These are phyloP conservation scores for Tryphoninae sp. DNA, from an alignment of 2,888 invertebrate species.

Conservation along the genomic window DNA sequence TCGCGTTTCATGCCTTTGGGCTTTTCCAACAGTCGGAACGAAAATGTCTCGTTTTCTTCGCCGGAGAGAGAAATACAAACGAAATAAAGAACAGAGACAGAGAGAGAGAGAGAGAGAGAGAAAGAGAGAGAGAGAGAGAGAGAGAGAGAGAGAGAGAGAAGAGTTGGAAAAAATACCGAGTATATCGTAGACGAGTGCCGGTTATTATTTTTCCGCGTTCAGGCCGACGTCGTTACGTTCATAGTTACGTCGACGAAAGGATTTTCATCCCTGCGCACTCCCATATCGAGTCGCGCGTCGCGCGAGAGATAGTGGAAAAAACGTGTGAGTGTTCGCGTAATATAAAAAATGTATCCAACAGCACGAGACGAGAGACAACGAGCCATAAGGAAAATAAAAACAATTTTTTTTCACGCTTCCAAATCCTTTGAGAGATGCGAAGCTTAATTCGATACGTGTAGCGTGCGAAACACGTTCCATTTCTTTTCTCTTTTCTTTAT, in stretches of 20 bases:
- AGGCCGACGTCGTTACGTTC: slow-evolving; percentile 22
- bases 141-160: slow-evolving; percentile 11
- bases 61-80: slow-evolving; percentile 24
- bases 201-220: slow-evolving; percentile 59
- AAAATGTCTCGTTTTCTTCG: slow-evolving; percentile 31
- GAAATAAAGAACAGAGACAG: not conserved
- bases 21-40: not conserved
- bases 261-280: slow-evolving; percentile 30
- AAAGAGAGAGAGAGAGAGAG: slow-evolving; percentile 8
- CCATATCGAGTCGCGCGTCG: not conserved
- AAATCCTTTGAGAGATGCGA: slow-evolving; percentile 34
- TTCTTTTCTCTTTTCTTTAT: too few species aligned
- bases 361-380: not conserved
- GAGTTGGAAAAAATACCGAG: slow-evolving; percentile 34
- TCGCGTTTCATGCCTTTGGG: slow-evolving; percentile 16
- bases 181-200: slow-evolving; percentile 44
- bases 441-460: slow-evolving; percentile 24
- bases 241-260: slow-evolving; percentile 39
- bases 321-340: too few species aligned
- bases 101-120: slow-evolving; percentile 12
- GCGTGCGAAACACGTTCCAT: not conserved
- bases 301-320: slow-evolving; percentile 10
- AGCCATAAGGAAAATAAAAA: slow-evolving; percentile 10
- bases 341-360: not conserved
- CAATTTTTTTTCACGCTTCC: slow-evolving; percentile 7